phyloP scores from a whole-genome alignment of 2,113 vertebrate species.

The Urocitellus parryii region DNA sequence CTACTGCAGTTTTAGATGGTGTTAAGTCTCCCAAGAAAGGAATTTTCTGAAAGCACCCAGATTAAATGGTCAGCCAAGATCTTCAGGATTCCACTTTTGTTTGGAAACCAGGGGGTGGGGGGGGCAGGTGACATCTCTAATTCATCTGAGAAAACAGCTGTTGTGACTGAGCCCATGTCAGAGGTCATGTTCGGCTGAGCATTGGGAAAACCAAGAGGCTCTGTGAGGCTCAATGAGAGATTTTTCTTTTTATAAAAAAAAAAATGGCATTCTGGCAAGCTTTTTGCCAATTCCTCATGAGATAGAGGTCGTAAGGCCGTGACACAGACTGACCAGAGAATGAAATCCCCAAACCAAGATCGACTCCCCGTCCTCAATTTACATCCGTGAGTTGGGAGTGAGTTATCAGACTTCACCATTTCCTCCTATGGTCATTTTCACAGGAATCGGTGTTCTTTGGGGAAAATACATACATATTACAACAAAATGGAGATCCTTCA shows the following conservation, averaged over 20 bases:
- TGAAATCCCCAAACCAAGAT: constrained; percentile 44
- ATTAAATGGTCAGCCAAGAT: too few relatives aligned
- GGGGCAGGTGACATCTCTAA: background rate
- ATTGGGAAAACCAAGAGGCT: background rate
- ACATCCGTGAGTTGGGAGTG: background rate
- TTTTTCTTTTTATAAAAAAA: background rate
- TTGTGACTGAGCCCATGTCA: background rate
- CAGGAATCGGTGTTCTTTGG: background rate
- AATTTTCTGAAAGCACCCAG: constrained; percentile 4
- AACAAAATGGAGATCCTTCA: background rate
- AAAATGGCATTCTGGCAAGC: background rate
- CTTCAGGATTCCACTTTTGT: background rate
- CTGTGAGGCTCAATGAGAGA: background rate
- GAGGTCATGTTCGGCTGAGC: background rate
- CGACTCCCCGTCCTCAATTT: background rate
- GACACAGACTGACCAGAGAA: background rate
- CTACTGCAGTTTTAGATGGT: background rate
- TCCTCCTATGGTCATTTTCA: constrained; percentile 37
- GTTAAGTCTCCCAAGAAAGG: background rate
- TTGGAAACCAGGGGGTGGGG: background rate
- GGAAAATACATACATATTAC: background rate
- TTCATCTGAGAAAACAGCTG: background rate
- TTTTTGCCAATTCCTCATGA: constrained; percentile 25
- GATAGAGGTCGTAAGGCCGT: constrained; percentile 37
- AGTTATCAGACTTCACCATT: background rate